Conservation (phyloP, 37 sponge, comb jelly and placozoan genomes). For the Ianthella basta region DNA sequence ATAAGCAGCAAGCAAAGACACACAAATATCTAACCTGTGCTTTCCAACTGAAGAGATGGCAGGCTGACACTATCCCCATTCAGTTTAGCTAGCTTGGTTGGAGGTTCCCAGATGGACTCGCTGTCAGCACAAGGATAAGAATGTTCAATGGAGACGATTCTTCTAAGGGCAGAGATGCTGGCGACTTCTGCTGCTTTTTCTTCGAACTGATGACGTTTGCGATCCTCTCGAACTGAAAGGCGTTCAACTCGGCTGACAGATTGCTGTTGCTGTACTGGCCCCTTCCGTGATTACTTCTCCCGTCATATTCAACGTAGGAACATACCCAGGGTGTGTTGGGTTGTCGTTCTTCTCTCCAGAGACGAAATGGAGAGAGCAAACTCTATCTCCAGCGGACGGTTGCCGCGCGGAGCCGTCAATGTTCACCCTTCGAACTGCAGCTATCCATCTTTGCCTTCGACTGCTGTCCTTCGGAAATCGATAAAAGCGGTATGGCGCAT, state of each 20-base stretch:
- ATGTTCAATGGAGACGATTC: conserved; percentile 16
- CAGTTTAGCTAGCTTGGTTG: conserved; percentile 13
- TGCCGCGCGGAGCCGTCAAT: neutral
- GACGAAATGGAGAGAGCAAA: conserved; percentile 31
- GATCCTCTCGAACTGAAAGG: neutral
- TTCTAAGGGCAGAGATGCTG: conserved; percentile 30
- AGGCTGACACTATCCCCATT: conserved; percentile 12
- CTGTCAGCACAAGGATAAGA: neutral
- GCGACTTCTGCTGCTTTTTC: conserved; percentile 14
- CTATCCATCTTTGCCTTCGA: conserved; percentile 21
- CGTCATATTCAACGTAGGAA: conserved; percentile 9
- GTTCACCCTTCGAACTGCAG: conserved; percentile 8
- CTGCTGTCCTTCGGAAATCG: conserved; percentile 2
- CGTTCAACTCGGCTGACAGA: neutral
- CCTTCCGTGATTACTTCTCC: neutral
- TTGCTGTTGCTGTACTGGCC: neutral
- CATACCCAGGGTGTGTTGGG: conserved; percentile 11
- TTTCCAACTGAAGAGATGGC: conserved; percentile 21
- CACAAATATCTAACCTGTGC: conserved; percentile 13
- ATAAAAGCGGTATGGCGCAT: conserved; percentile 17
- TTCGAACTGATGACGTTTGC: neutral
- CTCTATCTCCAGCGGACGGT: conserved; percentile 2
- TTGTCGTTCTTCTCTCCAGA: conserved; percentile 1
- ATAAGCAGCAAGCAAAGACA: conserved; percentile 14
- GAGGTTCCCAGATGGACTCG: conserved; percentile 1